Conservation (phyloP, 2,797 vertebrate species). For the Spheniscus humboldti region DNA sequence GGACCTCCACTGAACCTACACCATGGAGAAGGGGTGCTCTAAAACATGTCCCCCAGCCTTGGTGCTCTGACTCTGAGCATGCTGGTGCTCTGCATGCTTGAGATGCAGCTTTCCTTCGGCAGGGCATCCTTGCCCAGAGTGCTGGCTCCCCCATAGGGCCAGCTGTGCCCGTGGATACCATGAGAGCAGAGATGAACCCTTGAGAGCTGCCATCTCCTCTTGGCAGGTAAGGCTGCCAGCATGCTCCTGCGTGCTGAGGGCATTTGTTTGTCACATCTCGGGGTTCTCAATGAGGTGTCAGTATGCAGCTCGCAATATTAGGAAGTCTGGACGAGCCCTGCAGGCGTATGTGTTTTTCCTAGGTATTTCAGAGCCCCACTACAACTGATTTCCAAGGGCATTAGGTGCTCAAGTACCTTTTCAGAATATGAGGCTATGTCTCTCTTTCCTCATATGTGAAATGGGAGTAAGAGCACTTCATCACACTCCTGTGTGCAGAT, state of each 20-base stretch:
- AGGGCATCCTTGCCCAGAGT: not conserved
- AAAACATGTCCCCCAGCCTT: not conserved
- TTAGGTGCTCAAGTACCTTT: not conserved
- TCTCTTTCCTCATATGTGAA: not conserved
- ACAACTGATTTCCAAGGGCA: not conserved
- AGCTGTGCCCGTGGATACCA: not conserved
- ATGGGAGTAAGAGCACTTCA: constrained; percentile 7
- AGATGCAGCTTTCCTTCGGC: not conserved
- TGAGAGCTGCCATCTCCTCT: not conserved
- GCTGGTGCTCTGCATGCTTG: not conserved
- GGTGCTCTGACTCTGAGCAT: not conserved
- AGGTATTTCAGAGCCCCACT: not conserved
- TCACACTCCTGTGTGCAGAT: not conserved
- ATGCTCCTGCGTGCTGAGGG: not conserved
- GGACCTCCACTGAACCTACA: fast-evolving
- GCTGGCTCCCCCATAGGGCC: not conserved
- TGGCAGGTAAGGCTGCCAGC: not conserved
- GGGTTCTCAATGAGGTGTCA: not conserved
- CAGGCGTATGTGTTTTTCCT: fast-evolving
- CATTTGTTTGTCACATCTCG: fast-evolving
- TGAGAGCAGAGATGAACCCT: not conserved
- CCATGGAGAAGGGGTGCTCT: not conserved
- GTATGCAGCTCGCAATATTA: fast-evolving
- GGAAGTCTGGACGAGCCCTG: not conserved
- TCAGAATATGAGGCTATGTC: not conserved